Evolutionary conservation across 2,888 invertebrate genomes (phyloP).

Genomic region (Acanthosepion esculentum): DNA sequence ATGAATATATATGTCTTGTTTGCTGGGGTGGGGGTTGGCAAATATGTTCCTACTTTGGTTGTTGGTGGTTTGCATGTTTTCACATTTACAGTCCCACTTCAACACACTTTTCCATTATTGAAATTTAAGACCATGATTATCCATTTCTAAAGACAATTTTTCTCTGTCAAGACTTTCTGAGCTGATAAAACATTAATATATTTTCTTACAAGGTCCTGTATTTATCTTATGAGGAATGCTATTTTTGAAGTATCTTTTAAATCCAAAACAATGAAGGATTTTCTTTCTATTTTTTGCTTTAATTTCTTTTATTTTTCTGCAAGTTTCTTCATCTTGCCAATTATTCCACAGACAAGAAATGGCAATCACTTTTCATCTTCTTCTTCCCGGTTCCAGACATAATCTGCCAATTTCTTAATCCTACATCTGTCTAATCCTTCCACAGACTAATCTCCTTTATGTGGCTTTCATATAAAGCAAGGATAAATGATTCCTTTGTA

Average conservation of each 20-base stretch:
- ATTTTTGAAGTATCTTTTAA: background rate
- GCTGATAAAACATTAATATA: background rate
- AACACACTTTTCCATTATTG: no score
- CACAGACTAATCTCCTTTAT: background rate
- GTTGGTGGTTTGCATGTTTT: no score
- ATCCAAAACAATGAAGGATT: background rate
- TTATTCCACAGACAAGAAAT: background rate
- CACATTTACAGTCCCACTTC: no score
- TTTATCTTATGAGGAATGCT: background rate
- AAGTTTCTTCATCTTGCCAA: background rate
- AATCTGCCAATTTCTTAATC: constrained; percentile 8
- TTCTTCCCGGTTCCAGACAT: background rate
- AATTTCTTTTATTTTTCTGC: background rate
- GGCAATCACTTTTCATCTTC: background rate
- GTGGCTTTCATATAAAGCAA: background rate
- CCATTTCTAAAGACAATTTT: background rate
- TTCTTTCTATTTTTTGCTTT: background rate
- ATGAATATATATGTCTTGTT: no score
- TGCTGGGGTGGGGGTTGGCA: no score
- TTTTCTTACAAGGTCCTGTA: background rate
- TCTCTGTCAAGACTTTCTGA: background rate
- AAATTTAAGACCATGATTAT: no score
- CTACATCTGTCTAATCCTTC: background rate
- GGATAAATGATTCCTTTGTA: background rate
- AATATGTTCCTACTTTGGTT: no score